These are phyloP conservation scores for Pachypsylla venusta DNA, from an alignment of 1,140 invertebrate genomes.

Conservation along the genomic window DNA sequence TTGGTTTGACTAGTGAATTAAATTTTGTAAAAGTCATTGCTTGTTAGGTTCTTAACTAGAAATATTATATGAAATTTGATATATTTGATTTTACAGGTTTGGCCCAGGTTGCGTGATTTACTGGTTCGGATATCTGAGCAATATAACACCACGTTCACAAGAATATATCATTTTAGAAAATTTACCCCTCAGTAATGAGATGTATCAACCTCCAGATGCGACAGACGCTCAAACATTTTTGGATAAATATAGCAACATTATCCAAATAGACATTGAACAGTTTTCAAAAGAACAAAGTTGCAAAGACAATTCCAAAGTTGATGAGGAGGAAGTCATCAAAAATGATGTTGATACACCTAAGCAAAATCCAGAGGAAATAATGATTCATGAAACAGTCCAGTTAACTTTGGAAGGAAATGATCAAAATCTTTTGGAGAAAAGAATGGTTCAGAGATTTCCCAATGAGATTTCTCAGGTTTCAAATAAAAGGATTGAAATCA, in stretches of 20 bases:
- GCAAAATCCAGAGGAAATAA: no score
- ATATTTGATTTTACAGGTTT: conserved; percentile 5
- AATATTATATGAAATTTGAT: no score
- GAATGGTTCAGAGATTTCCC: no score
- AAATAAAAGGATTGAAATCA: no score
- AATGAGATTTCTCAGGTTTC: no score
- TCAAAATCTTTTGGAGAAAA: no score
- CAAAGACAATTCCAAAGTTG: not conserved
- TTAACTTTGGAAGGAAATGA: no score
- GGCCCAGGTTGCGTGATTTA: not conserved
- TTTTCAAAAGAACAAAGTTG: not conserved
- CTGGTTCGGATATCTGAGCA: not conserved
- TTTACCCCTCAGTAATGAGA: not conserved
- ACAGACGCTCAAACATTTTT: not conserved
- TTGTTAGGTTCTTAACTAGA: no score
- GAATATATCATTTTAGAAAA: not conserved
- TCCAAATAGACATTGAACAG: not conserved
- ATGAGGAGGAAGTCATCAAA: not conserved
- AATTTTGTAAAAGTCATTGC: no score
- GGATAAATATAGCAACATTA: not conserved
- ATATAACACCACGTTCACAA: not conserved
- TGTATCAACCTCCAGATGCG: not conserved
- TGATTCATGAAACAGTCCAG: no score
- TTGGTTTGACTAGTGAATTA: no score
- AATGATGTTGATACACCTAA: no score